Conservation (phyloP, 1,140 invertebrate genomes). For the Eubasilissa regina region DNA sequence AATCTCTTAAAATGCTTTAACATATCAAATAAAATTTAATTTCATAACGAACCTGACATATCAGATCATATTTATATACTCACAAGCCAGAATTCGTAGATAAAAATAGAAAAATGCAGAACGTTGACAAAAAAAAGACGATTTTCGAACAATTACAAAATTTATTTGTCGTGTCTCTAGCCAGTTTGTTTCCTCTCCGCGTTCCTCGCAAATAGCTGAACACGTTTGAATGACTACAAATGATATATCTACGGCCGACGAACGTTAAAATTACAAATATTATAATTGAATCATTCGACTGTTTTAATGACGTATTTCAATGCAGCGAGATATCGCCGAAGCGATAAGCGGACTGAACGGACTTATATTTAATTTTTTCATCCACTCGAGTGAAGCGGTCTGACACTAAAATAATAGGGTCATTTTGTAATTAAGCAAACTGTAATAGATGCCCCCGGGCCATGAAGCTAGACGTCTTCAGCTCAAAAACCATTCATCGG, state of each 20-base stretch:
- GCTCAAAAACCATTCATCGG: neutral
- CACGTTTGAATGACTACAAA: constrained; percentile 11
- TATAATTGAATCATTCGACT: constrained; percentile 25
- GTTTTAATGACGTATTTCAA: constrained; percentile 16
- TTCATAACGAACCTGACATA: too few species aligned
- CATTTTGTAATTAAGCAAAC: neutral
- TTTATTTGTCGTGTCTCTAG: too few species aligned
- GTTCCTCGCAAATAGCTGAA: neutral
- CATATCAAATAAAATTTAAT: too few species aligned
- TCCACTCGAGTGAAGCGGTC: constrained; percentile 13
- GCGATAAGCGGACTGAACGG: neutral
- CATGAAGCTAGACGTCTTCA: neutral
- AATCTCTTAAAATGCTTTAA: too few species aligned
- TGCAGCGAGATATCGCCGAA: constrained; percentile 1
- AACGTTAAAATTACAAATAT: constrained; percentile 17
- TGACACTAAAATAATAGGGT: neutral
- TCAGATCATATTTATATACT: too few species aligned
- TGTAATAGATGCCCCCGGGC: constrained; percentile 16
- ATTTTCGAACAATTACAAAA: too few species aligned
- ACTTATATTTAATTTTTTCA: neutral
- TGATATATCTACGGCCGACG: constrained; percentile 6
- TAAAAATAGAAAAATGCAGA: too few species aligned
- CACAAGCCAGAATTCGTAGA: too few species aligned
- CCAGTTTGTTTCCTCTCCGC: neutral
- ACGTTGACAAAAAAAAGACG: too few species aligned